Conservation (phyloP, 2,888 invertebrate species). For the Melipona beecheii region DNA sequence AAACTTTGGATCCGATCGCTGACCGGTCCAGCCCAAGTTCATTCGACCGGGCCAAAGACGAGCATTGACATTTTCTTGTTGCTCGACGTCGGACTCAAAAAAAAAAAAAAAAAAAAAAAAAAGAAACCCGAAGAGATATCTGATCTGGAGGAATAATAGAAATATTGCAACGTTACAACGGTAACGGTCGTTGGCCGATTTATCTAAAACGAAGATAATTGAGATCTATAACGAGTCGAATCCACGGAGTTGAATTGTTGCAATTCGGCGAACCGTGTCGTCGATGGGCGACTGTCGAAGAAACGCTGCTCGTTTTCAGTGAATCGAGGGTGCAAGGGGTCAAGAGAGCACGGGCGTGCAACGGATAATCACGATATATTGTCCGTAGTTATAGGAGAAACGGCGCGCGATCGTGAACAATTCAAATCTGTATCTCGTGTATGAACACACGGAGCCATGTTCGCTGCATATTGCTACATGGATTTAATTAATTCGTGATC, state of each 20-base stretch:
- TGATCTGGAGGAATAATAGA: not conserved
- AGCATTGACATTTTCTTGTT: no score
- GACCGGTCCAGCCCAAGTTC: not conserved
- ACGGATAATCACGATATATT: slow-evolving; percentile 70
- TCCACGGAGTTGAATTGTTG: slow-evolving; percentile 27
- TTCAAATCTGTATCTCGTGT: slow-evolving; percentile 79
- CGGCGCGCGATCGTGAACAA: slow-evolving; percentile 80
- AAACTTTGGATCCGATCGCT: not conserved
- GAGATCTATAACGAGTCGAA: slow-evolving; percentile 7
- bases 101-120: no score
- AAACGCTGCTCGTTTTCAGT: slow-evolving; percentile 47
- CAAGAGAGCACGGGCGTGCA: slow-evolving; percentile 42
- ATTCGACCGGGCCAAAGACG: no score
- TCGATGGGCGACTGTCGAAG: slow-evolving; percentile 55
- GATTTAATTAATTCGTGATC: slow-evolving; percentile 81
- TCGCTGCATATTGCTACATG: slow-evolving; percentile 76
- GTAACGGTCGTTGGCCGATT: not conserved
- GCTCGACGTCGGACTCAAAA: no score
- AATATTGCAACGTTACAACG: not conserved
- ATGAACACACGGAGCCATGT: slow-evolving; percentile 75
- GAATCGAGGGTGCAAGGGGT: slow-evolving; percentile 29
- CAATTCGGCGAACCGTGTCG: slow-evolving; percentile 70
- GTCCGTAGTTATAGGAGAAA: slow-evolving; percentile 64
- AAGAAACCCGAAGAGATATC: no score
- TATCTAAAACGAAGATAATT: not conserved